These are phyloP conservation scores for Gryon sp. DNA, from an alignment of 1,140 invertebrate genomes.

Conservation along the genomic window DNA sequence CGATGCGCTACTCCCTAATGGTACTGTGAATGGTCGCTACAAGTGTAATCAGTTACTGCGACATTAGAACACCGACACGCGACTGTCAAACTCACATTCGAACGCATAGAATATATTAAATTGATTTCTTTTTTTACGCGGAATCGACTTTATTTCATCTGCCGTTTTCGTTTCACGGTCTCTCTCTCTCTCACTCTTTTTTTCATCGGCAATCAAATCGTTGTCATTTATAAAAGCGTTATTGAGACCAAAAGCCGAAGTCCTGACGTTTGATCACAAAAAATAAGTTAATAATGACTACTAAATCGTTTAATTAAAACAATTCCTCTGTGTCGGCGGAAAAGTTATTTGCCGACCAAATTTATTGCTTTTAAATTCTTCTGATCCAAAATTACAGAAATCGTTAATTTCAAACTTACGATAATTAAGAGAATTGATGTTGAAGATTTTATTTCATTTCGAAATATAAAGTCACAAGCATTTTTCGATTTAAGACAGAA, in stretches of 20 bases:
- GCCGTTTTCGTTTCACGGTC: constrained; percentile 23
- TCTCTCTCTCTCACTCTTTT: background rate
- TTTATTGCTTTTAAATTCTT: constrained; percentile 33
- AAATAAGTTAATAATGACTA: constrained; percentile 37
- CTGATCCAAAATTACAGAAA: constrained; percentile 32
- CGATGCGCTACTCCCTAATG: constrained; percentile 78
- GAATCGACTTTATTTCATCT: constrained; percentile 35
- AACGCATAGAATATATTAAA: constrained; percentile 45
- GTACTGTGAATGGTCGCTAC: constrained; percentile 66
- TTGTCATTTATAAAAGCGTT: constrained; percentile 50
- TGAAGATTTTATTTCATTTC: constrained; percentile 19
- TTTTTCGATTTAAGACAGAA: constrained; percentile 3
- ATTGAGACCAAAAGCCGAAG: constrained; percentile 33
- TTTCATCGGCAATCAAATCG: constrained; percentile 28
- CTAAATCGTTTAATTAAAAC: constrained; percentile 54
- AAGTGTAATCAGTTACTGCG: constrained; percentile 65
- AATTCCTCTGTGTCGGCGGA: constrained; percentile 13
- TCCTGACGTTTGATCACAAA: constrained; percentile 28
- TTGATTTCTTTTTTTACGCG: constrained; percentile 41
- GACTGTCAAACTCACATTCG: constrained; percentile 51
- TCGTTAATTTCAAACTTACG: constrained; percentile 27
- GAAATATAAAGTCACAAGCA: background rate
- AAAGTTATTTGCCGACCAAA: constrained; percentile 24
- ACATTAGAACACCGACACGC: constrained; percentile 69
- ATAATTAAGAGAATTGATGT: constrained; percentile 36